Conservation (phyloP, 2,888 invertebrate genomes). For the Dryococelus australis region DNA sequence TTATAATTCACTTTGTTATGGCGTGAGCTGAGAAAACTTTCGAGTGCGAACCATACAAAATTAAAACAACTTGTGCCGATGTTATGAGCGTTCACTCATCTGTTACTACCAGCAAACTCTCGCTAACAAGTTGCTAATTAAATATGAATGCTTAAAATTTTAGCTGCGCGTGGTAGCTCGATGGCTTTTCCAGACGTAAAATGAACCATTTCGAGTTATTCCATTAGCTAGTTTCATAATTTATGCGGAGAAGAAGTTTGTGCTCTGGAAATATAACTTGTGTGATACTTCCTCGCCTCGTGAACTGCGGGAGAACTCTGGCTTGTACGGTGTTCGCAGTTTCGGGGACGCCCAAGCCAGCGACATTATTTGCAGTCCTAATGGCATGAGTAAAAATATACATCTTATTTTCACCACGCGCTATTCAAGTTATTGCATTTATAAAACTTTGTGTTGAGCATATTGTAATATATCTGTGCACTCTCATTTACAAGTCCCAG, state of each 20-base stretch:
- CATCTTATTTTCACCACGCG: too few species aligned
- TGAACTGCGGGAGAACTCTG: not conserved
- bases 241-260: not conserved
- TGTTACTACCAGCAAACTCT: not conserved
- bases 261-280: not conserved
- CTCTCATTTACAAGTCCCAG: too few species aligned
- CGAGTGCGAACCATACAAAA: not conserved
- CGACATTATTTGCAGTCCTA: not conserved
- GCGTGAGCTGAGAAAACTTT: not conserved
- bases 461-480: too few species aligned
- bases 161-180: not conserved
- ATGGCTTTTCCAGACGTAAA: not conserved
- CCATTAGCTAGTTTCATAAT: constrained; percentile 8
- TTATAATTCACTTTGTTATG: not conserved
- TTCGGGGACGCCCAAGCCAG: not conserved
- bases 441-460: too few species aligned
- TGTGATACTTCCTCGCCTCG: not conserved
- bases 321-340: not conserved
- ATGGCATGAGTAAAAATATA: not conserved
- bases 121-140: not conserved
- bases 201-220: not conserved
- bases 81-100: not conserved
- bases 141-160: constrained; percentile 16
- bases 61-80: not conserved
- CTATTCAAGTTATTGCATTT: too few species aligned